Percentiles rank a stretch among this genome's conserved stretches.
Evolutionary conservation across 2,888 invertebrate genomes (phyloP).

Genomic region (Mactromeris polynyma): DNA sequence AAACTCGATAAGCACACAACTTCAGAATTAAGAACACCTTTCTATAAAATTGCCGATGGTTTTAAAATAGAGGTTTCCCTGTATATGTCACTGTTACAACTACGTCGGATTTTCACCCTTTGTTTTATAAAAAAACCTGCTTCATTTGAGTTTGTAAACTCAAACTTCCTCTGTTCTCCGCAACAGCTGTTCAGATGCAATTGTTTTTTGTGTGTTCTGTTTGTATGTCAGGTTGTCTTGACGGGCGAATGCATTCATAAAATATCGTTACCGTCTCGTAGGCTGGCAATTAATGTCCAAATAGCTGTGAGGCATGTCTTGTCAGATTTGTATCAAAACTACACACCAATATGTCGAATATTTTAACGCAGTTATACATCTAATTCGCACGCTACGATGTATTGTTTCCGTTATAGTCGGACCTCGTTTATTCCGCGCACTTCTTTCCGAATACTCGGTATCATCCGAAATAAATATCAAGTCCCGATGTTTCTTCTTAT

Average conservation of each 20-base stretch:
- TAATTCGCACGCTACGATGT: background rate
- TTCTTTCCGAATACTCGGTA: too few relatives aligned
- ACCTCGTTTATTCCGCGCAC: too few relatives aligned
- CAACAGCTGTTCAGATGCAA: background rate
- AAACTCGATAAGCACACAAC: too few relatives aligned
- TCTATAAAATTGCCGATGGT: too few relatives aligned
- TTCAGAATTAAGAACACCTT: too few relatives aligned
- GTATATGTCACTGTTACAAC: too few relatives aligned
- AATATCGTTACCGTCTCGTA: background rate
- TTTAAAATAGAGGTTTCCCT: too few relatives aligned
- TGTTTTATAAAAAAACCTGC: background rate
- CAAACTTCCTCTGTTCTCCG: background rate
- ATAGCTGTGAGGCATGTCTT: background rate
- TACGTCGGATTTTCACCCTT: background rate
- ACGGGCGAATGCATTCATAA: background rate
- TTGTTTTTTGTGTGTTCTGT: background rate
- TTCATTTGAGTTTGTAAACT: background rate
- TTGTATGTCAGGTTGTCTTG: background rate
- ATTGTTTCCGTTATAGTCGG: background rate
- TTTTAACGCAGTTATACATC: background rate
- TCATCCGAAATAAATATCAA: too few relatives aligned
- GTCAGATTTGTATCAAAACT: background rate
- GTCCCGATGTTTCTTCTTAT: too few relatives aligned
- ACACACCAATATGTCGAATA: background rate
- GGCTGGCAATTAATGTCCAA: background rate